Evolutionary conservation across 2,888 invertebrate genomes (phyloP), one percentile per base, ranked within the genome.

Genomic region (Aphodius granarius): DNA sequence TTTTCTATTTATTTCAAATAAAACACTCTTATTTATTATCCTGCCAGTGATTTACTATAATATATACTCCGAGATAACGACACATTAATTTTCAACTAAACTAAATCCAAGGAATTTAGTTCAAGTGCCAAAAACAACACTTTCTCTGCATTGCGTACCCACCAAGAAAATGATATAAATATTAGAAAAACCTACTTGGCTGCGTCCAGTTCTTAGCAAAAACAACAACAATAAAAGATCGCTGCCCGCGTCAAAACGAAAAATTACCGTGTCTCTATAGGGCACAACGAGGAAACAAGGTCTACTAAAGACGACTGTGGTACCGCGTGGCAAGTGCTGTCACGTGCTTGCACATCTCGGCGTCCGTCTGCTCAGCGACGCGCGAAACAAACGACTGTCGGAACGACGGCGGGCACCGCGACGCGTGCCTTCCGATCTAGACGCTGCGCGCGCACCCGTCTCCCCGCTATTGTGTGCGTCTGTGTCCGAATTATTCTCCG

Each of bases 401-500:
- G 80, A 80, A 65, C 76, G 76, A 78, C 86, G 86, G 85, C 86
- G 82, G 83, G 82, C 81, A 84, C 84, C 84, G 84, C 83, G 86
- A 86, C 87, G 86, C 86, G 87, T 85, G 87, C 87, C 87, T 87
- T 84, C 85, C 85, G 84, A 86, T 81, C 81, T 81, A 79, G 79
- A 78, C 79, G 78, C 71, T 80, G 88, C 88, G 90, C 89, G 89
- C 89, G 89, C 89, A 89, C 89, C 87, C 87, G 88, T 88, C 15
- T 88, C 88, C 89, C 88, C 88, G 88, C 86, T 85, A 85, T 85
- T 87, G 88, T 85, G 88, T 86, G 85, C 88, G 87, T 87, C 86
- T 88, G 88, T 88, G 89, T 89, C 89, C 81, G 82, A 81, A 88
- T 87, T 86, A 88, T 88, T 88, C 89, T 89, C 89, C 81, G 82